Evolutionary conservation across 2,113 vertebrate genomes (phyloP), one percentile per base, ranked within the genome.

Genomic region (Physeter macrocephalus): DNA sequence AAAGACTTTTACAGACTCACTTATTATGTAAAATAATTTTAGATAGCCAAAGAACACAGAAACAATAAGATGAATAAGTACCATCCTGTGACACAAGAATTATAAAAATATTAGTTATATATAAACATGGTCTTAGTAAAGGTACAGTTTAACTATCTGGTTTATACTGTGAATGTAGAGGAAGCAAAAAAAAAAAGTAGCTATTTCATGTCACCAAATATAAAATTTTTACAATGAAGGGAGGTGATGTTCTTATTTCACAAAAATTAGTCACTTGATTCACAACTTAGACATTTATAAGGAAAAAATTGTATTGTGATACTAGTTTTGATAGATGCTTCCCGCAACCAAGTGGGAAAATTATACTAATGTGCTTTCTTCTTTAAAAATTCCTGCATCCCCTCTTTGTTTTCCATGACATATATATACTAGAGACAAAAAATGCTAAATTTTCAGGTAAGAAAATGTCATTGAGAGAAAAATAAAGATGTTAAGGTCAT

Each of bases 1-100:
- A 97, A 97, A 97, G 67, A 88, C 62, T 96, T 97, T 97, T 80
- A 39, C 46, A 96, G 98, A 96, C 41, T 97, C 82, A 93, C 81
- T 88, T 59, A 71, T 96, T 98, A 95, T 96, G 62, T 15, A 4
- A 94, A 62, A 91, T 46, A 61, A 94, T 67, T 96, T 97, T 81
- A 95, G 54, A 90, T n/a, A 64, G 36, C 5, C 27, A 77, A 84
- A 89, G 5, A 78, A 93, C 71, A 82, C 1, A 80, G 89, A 95
- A 23, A 94, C 90, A 93, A 34, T 92, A 27, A 29, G 78, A 71
- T 72, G 74, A 97, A 97, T 88, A 77, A 21, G 25, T 72, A 21
- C 34, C 0, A 93, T 8, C 27, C 43, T 49, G 8, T 31, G 67
- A 59, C 18, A 88, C 59, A 82, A 84, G 39, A 75, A 67, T 25